phyloP scores from a whole-genome alignment of 1,140 invertebrate species.

The Drosophila pandora region DNA sequence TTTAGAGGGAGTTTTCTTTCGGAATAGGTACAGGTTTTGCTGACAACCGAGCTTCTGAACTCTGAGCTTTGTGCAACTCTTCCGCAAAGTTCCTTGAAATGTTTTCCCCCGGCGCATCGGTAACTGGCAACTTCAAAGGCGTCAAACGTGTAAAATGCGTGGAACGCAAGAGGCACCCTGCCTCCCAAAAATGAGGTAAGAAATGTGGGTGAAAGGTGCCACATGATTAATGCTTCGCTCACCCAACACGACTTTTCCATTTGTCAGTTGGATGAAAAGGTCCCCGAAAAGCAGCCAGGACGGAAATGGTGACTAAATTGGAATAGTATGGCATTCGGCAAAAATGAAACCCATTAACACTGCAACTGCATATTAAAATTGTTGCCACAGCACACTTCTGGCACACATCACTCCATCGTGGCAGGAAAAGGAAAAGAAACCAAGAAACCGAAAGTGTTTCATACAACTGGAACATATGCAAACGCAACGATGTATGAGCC shows the following conservation, averaged over 20 bases:
- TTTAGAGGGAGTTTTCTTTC: constrained; percentile 2
- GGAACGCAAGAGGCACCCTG: background rate
- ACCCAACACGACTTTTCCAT: constrained; percentile 43
- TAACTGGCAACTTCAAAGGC: constrained; percentile 42
- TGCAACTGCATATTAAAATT: constrained; percentile 55
- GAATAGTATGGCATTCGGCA: constrained; percentile 14
- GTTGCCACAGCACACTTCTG: background rate
- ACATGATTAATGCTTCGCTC: constrained; percentile 32
- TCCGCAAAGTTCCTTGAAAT: constrained; percentile 42
- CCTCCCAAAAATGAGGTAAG: constrained; percentile 16
- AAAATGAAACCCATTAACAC: constrained; percentile 41
- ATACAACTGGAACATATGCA: constrained; percentile 6
- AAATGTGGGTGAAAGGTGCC: constrained; percentile 28
- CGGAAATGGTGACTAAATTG: constrained; percentile 20
- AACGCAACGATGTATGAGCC: background rate
- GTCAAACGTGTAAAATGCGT: constrained; percentile 32
- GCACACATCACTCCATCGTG: constrained; percentile 6
- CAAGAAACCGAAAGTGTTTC: constrained; percentile 20
- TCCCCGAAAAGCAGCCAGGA: constrained; percentile 5
- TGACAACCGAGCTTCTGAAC: constrained; percentile 15
- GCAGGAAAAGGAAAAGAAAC: constrained; percentile 11
- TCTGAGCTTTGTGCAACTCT: constrained; percentile 31
- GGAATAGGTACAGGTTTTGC: constrained; percentile 16
- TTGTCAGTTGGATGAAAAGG: constrained; percentile 33
- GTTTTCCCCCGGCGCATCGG: constrained; percentile 7